Conservation (phyloP, 37 sponge, comb jelly and placozoan genomes). For the Oopsacas minuta region DNA sequence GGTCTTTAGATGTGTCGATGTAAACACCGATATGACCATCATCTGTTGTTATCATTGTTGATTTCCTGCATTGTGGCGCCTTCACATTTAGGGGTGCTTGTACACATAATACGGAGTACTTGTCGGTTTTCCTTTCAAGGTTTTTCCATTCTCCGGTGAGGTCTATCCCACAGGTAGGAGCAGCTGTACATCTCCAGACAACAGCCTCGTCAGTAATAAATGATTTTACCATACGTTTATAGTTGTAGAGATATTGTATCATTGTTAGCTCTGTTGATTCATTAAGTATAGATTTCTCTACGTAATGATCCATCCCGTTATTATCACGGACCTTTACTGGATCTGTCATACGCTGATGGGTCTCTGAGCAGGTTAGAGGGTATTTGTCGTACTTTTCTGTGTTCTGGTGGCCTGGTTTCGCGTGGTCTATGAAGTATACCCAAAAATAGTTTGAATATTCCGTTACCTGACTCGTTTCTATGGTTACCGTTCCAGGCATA, state of each 20-base stretch:
- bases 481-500: not conserved
- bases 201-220: not conserved
- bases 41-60: not conserved
- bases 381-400: not conserved
- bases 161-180: not conserved
- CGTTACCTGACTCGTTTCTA: not conserved
- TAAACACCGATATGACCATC: not conserved
- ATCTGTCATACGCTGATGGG: not conserved
- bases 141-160: not conserved
- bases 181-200: not conserved
- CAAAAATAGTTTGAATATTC: not conserved
- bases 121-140: not conserved
- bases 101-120: not conserved
- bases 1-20: not conserved
- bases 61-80: not conserved
- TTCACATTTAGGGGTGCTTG: not conserved
- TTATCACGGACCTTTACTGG: not conserved
- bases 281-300: not conserved
- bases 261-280: not conserved
- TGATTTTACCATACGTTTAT: not conserved
- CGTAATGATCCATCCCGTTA: not conserved
- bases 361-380: not conserved
- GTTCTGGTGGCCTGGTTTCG: not conserved
- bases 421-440: not conserved
- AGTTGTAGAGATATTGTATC: not conserved